These are phyloP conservation scores for Sardina pilchardus DNA, from an alignment of 2,113 vertebrate species.

Conservation along the genomic window DNA sequence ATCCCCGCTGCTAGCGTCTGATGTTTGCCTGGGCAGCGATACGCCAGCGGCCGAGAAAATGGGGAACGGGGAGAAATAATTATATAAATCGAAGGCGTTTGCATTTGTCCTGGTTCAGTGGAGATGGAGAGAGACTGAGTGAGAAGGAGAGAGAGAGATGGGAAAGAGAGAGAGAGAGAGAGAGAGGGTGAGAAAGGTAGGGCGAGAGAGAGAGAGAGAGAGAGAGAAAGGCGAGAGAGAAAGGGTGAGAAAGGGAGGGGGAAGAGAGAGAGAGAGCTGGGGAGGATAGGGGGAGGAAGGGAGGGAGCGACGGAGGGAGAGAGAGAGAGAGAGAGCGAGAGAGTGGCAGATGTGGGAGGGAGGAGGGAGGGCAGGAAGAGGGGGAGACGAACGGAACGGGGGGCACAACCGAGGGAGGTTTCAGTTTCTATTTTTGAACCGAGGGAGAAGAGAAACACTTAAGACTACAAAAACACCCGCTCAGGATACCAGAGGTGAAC, in stretches of 20 bases:
- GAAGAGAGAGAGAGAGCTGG: not conserved
- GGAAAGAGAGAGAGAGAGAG: not conserved
- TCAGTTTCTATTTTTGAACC: not conserved
- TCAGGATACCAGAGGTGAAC: not conserved
- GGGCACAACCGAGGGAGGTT: conserved; percentile 4
- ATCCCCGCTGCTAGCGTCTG: conserved; percentile 46
- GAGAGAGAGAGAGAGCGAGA: not conserved
- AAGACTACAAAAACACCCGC: not conserved
- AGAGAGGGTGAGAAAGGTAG: not conserved
- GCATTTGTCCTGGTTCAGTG: conserved; percentile 12
- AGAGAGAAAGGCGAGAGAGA: not conserved
- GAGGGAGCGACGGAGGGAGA: not conserved
- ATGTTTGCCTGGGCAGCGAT: not conserved
- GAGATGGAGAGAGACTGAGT: not conserved
- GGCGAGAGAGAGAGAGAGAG: not conserved
- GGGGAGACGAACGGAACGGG: not conserved
- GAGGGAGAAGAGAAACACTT: conserved; percentile 5
- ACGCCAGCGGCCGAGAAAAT: not conserved
- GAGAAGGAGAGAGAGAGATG: not conserved
- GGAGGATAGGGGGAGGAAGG: too few relatives aligned
- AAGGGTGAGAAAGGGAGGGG: not conserved
- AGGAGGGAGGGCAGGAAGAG: not conserved
- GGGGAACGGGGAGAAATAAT: conserved; percentile 6
- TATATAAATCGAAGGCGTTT: not conserved
- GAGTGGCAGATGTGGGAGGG: not conserved